Evolutionary conservation across 2,113 vertebrate species (phyloP).

Genomic region (Bufo gargarizans): DNA sequence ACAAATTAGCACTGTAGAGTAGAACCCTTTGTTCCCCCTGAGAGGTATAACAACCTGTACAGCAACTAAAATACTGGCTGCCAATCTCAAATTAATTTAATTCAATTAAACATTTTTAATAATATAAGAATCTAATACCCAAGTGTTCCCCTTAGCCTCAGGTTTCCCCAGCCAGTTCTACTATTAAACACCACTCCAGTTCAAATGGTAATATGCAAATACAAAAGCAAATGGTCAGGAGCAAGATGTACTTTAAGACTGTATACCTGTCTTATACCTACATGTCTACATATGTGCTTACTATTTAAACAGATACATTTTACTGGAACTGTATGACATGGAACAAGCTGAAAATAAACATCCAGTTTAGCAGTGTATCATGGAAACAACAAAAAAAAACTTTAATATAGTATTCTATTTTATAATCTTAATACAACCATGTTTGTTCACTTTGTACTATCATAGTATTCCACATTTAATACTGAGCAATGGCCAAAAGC

Average conservation of each 20-base stretch:
- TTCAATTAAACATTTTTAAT: conserved; percentile 57
- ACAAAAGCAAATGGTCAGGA: neutral
- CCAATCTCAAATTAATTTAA: conserved; percentile 59
- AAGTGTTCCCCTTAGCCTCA: conserved; percentile 15
- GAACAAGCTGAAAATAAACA: no score
- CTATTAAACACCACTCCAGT: conserved; percentile 63
- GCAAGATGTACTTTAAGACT: neutral
- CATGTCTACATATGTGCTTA: no score
- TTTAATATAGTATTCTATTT: no score
- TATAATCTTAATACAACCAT: no score
- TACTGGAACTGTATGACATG: neutral
- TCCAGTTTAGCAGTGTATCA: no score
- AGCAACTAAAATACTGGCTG: conserved; percentile 51
- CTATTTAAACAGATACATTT: neutral
- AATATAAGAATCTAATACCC: conserved; percentile 48
- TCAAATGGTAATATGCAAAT: conserved; percentile 23
- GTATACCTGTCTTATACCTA: no score
- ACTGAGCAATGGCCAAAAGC: no score
- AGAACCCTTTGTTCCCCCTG: conserved; percentile 41
- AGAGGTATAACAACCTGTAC: conserved; percentile 7
- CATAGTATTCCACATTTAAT: no score
- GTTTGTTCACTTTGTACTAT: no score
- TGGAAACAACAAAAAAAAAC: no score
- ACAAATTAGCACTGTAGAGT: conserved; percentile 36
- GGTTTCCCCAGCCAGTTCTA: conserved; percentile 33